These are phyloP conservation scores for Pecten maximus DNA, from an alignment of 2,888 invertebrate genomes.

Conservation along the genomic window DNA sequence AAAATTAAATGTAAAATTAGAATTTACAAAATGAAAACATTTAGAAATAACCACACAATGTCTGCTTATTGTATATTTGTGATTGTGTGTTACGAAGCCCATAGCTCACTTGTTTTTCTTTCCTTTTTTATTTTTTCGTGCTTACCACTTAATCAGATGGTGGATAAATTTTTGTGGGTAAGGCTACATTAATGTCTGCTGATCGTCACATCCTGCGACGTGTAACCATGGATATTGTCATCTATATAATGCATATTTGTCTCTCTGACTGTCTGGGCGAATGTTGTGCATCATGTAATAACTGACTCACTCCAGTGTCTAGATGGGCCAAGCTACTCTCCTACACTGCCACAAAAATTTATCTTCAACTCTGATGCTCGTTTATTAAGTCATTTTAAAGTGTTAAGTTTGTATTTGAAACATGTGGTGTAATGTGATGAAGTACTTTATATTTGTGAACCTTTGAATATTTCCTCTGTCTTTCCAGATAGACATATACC, in stretches of 20 bases:
- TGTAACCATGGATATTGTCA: conserved; percentile 27
- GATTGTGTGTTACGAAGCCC: conserved; percentile 40
- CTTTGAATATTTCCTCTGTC: neutral
- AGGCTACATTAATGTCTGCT: conserved; percentile 60
- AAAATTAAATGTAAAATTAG: neutral
- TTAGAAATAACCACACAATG: no score
- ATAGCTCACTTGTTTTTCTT: conserved; percentile 51
- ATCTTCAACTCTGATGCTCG: neutral
- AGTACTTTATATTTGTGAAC: neutral
- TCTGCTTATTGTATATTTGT: conserved; percentile 38
- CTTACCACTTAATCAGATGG: conserved; percentile 78
- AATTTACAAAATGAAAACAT: neutral
- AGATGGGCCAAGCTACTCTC: conserved; percentile 3
- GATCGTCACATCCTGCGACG: neutral
- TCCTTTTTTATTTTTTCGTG: conserved; percentile 54
- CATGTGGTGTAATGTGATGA: neutral
- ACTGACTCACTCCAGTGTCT: neutral
- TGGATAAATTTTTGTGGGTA: conserved; percentile 84
- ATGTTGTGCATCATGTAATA: conserved; percentile 32
- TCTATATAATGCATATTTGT: conserved; percentile 8
- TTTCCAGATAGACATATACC: neutral
- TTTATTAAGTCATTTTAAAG: neutral
- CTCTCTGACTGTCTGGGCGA: conserved; percentile 16
- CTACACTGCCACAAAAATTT: conserved; percentile 29
- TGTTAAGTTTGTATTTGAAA: neutral